Percentiles rank a stretch among this genome's conserved stretches.
These are phyloP conservation scores for Thrips palmi DNA, from an alignment of 1,140 invertebrate species.

Conservation along the genomic window DNA sequence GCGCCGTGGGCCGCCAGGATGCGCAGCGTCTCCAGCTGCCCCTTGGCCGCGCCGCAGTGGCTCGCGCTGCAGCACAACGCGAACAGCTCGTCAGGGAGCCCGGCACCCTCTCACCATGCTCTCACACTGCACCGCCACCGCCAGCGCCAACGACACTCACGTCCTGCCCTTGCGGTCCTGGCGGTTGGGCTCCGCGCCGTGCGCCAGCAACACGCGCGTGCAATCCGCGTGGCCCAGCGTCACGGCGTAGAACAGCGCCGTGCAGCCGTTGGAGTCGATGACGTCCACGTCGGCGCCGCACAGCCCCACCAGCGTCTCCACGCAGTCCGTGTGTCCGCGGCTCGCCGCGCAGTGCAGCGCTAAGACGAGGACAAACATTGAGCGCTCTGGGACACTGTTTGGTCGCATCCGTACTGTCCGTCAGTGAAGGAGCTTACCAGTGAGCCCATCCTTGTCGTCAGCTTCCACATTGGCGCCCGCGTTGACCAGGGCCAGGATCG, in stretches of 20 bases:
- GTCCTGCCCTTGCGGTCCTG: conserved; percentile 83
- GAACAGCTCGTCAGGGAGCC: no score
- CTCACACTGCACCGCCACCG: no score
- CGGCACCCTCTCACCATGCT: no score
- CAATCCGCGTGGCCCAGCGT: conserved; percentile 89
- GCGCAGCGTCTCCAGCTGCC: conserved; percentile 70
- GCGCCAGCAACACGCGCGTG: conserved; percentile 68
- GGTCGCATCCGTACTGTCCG: background rate
- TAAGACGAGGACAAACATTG: conserved; percentile 14
- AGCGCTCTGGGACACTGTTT: background rate
- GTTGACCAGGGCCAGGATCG: conserved; percentile 68
- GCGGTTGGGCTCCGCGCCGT: conserved; percentile 76
- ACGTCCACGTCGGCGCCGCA: conserved; percentile 74
- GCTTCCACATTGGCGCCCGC: conserved; percentile 61
- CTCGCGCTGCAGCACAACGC: conserved; percentile 37
- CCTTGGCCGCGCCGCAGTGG: conserved; percentile 87
- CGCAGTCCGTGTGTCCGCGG: conserved; percentile 79
- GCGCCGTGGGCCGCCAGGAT: conserved; percentile 60
- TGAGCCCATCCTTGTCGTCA: conserved; percentile 64
- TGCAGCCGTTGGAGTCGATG: conserved; percentile 79
- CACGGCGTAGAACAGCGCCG: conserved; percentile 88
- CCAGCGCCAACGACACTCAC: conserved; percentile 33
- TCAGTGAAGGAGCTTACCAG: conserved; percentile 23
- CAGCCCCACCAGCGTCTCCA: conserved; percentile 75
- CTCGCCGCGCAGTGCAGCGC: conserved; percentile 92